phyloP scores from a whole-genome alignment of 2,888 invertebrate species.

The Trichopria drosophilae region DNA sequence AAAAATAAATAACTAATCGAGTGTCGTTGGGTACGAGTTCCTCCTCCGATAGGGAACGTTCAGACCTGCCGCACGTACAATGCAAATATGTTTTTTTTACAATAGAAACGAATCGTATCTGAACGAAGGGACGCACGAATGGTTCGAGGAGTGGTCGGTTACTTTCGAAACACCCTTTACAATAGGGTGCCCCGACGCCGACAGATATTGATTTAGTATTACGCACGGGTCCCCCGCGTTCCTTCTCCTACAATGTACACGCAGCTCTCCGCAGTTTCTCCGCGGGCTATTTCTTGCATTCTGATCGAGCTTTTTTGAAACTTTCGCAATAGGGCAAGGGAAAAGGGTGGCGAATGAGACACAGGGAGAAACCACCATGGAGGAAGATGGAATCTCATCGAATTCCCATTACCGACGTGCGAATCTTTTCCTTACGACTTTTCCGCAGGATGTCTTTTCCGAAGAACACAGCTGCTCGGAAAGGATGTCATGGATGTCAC shows the following conservation, averaged over 20 bases:
- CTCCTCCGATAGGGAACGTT: no score
- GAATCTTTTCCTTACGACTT: no score
- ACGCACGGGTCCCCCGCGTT: slow-evolving; percentile 43
- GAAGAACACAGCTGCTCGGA: no score
- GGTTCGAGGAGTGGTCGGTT: slow-evolving; percentile 32
- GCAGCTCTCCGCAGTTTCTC: slow-evolving; percentile 42
- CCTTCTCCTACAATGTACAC: slow-evolving; percentile 40
- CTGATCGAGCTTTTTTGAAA: slow-evolving; percentile 23
- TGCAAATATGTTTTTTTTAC: no score
- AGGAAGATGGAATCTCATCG: no score
- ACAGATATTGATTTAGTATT: slow-evolving; percentile 56
- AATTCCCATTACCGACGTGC: no score
- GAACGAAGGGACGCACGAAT: slow-evolving; percentile 25
- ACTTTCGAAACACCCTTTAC: slow-evolving; percentile 48
- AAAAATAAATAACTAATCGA: no score
- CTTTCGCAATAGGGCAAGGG: slow-evolving; percentile 5
- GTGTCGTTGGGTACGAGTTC: no score
- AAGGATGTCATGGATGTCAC: no score
- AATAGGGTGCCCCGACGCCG: slow-evolving; percentile 42
- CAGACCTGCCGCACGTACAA: no score
- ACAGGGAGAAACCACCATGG: slow-evolving; percentile 10
- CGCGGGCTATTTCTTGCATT: slow-evolving; percentile 33
- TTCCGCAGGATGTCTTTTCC: no score
- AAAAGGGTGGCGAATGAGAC: slow-evolving; percentile 1
- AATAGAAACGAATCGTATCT: no score